Base-by-base conservation (phyloP, 2,113 vertebrate species). In the Pseudorectes ferrugineus region DNA sequence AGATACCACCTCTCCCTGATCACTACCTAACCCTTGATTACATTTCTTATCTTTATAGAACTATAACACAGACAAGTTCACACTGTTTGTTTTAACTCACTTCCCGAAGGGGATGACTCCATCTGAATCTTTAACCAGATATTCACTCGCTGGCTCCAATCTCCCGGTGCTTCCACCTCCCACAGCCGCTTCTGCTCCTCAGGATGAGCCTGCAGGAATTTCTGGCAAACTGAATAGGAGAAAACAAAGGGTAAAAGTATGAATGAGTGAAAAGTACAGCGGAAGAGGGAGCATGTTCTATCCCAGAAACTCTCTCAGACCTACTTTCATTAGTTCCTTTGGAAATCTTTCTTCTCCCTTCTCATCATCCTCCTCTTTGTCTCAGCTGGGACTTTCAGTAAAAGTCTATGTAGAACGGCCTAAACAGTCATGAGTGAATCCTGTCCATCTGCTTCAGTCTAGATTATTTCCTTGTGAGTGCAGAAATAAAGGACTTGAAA, bases 51-150 rank as follows among this genome's bases (percentile, higher is more conserved):
- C 74, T 49, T 83, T 45, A 59, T 2, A 40, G n/a, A 88, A 73
- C 74, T 58, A 1, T 29, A 93, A 45, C 22, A 79, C 10, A 28
- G 51, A 38, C 21, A 71, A 58, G 35, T 14, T 76, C 48, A 42
- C n/a, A 6, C 18, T 24, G 16, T 26, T 54, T 49, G 24, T 24
- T 79, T 71, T 57, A 49, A 97, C 98, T 98, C 94, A 98, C 98
- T 66, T 54, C 94, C 89, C 35, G 82, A 59, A 87, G 49, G 65
- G 49, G 86, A 90, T 18, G 85, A 94, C 38, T 97, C 97, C 35
- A 98, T 98, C 74, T 97, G 98, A 94, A 99, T 96, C 94, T 97
- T 98, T 45, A 99, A 97, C 99, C 99, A 99, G 97, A 99, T 98
- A 96, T 98, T 99, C 58, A 83, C n/a, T 13, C 98, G 91, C 86